Evolutionary conservation across 2,888 invertebrate species (phyloP).

Genomic region (Microdon myrmicae): DNA sequence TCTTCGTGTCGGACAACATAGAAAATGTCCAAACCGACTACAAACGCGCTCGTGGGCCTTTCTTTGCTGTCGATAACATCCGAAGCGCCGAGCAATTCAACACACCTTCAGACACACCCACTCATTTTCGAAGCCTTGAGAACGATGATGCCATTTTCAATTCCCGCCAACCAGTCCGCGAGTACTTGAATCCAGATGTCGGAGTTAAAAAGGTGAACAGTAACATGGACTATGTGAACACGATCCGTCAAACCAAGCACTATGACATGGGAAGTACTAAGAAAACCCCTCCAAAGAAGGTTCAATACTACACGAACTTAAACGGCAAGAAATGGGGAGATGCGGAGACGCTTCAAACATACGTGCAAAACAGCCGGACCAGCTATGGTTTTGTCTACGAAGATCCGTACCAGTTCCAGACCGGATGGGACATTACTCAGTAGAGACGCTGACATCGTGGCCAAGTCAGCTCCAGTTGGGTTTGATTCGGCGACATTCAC

Average conservation of each 20-base stretch:
- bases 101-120: constrained; percentile 8
- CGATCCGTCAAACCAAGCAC: constrained; percentile 20
- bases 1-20: constrained; percentile 42
- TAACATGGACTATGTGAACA: constrained; percentile 28
- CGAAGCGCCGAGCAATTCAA: constrained; percentile 28
- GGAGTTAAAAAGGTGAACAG: constrained; percentile 37
- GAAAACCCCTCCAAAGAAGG: constrained; percentile 28
- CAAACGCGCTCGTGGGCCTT: constrained; percentile 36
- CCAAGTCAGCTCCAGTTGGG: no score
- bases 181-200: constrained; percentile 40
- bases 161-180: constrained; percentile 35
- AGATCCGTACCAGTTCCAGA: constrained; percentile 44
- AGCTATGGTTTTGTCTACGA: constrained; percentile 33
- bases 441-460: no score
- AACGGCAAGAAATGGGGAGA: constrained; percentile 35
- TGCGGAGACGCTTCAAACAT: constrained; percentile 24
- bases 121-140: constrained; percentile 34
- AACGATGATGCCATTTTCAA: constrained; percentile 35
- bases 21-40: constrained; percentile 38
- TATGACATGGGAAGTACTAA: constrained; percentile 15
- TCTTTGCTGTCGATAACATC: constrained; percentile 43
- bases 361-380: constrained; percentile 28
- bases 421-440: constrained; percentile 39
- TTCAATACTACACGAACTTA: constrained; percentile 41
- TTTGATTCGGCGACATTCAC: no score